A percentile compares a stretch with the other conserved stretches of the same genome.
These are phyloP conservation scores for Dicycla oo DNA, from an alignment of 2,888 invertebrate genomes.

Conservation along the genomic window DNA sequence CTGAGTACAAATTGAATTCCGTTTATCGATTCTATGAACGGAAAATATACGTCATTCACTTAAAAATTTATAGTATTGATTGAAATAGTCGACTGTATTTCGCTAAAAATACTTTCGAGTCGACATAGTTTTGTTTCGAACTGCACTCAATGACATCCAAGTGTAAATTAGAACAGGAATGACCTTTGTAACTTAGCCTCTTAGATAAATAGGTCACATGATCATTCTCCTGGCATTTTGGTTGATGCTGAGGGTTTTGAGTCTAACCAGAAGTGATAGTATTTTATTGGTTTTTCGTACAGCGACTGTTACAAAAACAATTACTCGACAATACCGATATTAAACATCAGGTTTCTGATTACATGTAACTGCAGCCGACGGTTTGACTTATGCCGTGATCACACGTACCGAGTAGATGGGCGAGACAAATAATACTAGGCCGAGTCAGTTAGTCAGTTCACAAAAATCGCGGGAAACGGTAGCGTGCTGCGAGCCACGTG, in stretches of 20 bases:
- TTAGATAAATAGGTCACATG: background rate
- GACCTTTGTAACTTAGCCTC: background rate
- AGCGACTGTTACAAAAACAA: too few relatives aligned
- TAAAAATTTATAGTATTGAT: conserved; percentile 20
- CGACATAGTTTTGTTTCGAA: conserved; percentile 12
- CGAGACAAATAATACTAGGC: too few relatives aligned
- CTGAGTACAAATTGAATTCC: background rate
- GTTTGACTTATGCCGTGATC: too few relatives aligned
- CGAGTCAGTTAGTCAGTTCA: too few relatives aligned
- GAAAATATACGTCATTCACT: conserved; percentile 20
- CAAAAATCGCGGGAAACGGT: too few relatives aligned
- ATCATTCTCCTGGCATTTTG: background rate
- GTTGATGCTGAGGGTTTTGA: too few relatives aligned
- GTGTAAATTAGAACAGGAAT: background rate
- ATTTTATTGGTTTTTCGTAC: background rate
- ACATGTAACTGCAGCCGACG: too few relatives aligned
- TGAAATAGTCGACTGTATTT: background rate
- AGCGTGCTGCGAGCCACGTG: too few relatives aligned
- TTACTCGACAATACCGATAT: background rate
- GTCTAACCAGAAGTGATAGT: background rate
- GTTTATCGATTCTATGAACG: conserved; percentile 19
- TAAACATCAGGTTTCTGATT: background rate
- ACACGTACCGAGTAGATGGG: too few relatives aligned
- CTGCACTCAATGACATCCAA: background rate
- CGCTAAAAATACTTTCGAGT: conserved; percentile 1